Base-by-base conservation (phyloP, 2,113 vertebrate species). In the Boleophthalmus pectinirostris region DNA sequence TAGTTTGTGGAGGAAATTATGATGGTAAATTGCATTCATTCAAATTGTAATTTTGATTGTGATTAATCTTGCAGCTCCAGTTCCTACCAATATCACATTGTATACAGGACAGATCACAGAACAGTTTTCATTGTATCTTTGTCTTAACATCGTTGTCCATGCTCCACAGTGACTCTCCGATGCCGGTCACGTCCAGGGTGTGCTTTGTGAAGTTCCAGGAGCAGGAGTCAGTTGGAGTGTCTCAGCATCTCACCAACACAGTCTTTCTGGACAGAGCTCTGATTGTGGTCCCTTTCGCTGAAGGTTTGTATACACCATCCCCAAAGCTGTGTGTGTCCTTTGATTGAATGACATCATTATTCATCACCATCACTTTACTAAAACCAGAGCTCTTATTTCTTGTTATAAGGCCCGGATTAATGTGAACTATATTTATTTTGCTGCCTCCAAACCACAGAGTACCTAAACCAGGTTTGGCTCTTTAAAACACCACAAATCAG, bases 201-300 rank as follows among this genome's bases (percentile, higher is more conserved):
- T 99, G 97, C 92, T 99, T 99, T 93, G 97, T 98, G 94, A 98
- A 98, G 95, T 99, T 98, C 94, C 95, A 95, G 82, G 97, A 98
- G 84, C 91, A 96, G 0, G 97, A 98, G 91, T 98, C 97, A 0
- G 96, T 97, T 47, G 96, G 97, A 77, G 97, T 98, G 92, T 97
- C 97, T 75, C 97, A 99, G 87, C 97, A 99, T 75, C 94, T 99
- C 93, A 99, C 97, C 83, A 99, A 99, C 93, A 99, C 97, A 70
- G 97, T 99, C 68, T 99, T 99, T 94, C 96, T 98, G 94, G 97
- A 99, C 95, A 93, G 97, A 94, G 97, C 97, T 35, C 88, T 99
- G 94, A 99, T 99, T 87, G 97, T 99, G 85, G 97, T 99, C 81
- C 97, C 97, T 0, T 99, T 96, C 90, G 96, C 97, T 78, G 97